Conservation (phyloP, 2,888 invertebrate species). For the Pseudeuparius sepicola region DNA sequence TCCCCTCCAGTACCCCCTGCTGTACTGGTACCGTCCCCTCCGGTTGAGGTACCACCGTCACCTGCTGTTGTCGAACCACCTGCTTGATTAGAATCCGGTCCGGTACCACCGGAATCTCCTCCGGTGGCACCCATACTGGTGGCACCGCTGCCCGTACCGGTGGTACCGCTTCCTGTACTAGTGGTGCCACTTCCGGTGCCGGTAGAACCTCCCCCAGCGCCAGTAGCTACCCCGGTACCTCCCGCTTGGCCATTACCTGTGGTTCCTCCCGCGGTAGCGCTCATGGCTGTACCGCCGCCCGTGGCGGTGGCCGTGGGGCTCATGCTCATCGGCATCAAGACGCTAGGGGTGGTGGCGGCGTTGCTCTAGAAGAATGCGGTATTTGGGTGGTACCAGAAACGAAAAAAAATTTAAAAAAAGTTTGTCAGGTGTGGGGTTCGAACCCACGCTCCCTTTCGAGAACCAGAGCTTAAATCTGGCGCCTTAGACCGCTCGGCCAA, state of each 20-base stretch:
- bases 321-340: constrained; percentile 41
- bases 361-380: too few relatives aligned
- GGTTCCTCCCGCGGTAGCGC: too few relatives aligned
- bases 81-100: constrained; percentile 14
- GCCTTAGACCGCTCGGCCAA: constrained; percentile 61
- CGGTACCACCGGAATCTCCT: constrained; percentile 14
- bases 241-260: constrained; percentile 39
- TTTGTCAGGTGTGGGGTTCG: constrained; percentile 56
- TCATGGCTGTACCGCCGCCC: too few relatives aligned
- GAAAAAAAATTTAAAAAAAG: constrained; percentile 17
- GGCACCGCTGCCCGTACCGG: constrained; percentile 18
- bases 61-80: constrained; percentile 22
- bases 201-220: constrained; percentile 38
- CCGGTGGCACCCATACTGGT: constrained; percentile 20
- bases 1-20: constrained; percentile 18
- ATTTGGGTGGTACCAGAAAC: too few relatives aligned
- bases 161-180: constrained; percentile 20
- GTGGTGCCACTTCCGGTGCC: constrained; percentile 15
- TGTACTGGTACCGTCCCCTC: constrained; percentile 9
- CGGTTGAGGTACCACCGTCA: constrained; percentile 13
- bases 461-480: constrained; percentile 59
- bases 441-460: constrained; percentile 55
- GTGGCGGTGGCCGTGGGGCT: constrained; percentile 39
- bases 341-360: constrained; percentile 31
- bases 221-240: constrained; percentile 31